phyloP scores from a whole-genome alignment of 2,113 vertebrate species.

The Mixornis gularis region DNA sequence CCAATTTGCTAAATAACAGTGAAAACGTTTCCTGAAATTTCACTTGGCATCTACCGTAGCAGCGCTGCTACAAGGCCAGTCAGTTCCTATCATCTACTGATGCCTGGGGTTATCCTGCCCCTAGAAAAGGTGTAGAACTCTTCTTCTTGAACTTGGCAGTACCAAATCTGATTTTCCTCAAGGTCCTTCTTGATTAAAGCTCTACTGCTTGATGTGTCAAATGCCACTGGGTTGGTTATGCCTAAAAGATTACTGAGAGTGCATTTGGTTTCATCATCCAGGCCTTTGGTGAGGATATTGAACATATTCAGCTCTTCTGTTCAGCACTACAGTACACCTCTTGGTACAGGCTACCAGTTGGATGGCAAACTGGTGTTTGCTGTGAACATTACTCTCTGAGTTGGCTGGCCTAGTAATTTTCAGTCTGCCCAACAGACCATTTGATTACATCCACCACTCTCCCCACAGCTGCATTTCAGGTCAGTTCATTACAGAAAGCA shows the following conservation, averaged over 20 bases:
- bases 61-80: neutral
- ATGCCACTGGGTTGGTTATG: neutral
- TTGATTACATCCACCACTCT: conserved; percentile 1
- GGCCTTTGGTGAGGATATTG: neutral
- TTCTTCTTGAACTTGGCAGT: neutral
- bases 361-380: neutral
- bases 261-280: neutral
- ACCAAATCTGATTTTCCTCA: neutral
- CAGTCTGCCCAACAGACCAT: neutral
- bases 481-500: neutral
- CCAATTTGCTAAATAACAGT: neutral
- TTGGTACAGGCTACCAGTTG: neutral
- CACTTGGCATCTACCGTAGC: neutral
- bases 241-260: neutral
- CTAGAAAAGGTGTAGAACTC: neutral
- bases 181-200: neutral
- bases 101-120: neutral
- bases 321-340: neutral
- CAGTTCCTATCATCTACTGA: neutral
- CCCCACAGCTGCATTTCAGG: neutral
- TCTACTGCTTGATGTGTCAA: neutral
- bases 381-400: neutral
- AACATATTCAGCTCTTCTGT: neutral
- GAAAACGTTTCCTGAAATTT: neutral
- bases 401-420: neutral